Conservation (phyloP, 2,113 vertebrate species). For the Poeciliopsis turrubarensis region DNA sequence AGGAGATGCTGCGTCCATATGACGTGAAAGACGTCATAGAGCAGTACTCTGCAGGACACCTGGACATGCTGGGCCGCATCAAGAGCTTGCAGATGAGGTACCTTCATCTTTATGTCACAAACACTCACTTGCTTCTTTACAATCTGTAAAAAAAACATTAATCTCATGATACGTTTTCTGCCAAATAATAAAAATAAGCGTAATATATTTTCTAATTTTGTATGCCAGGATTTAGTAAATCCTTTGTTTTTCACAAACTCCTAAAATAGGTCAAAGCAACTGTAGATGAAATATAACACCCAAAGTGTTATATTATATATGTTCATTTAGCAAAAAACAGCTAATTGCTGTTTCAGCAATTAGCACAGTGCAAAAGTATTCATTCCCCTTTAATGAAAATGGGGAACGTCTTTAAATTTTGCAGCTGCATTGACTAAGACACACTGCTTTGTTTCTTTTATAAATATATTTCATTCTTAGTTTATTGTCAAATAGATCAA, state of each 20-base stretch:
- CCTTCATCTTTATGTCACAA: not conserved
- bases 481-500: no score
- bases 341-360: no score
- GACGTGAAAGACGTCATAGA: constrained; percentile 99
- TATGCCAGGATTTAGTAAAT: not conserved
- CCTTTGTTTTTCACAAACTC: not conserved
- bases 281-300: not conserved
- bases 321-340: not conserved
- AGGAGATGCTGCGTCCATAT: constrained; percentile 95
- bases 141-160: not conserved
- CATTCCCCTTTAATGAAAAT: not conserved
- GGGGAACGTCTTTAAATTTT: no score
- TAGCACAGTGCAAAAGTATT: not conserved
- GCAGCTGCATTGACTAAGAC: no score
- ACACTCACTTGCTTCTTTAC: not conserved
- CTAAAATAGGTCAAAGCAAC: not conserved
- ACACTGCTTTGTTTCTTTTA: no score
- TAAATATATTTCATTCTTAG: no score
- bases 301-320: not conserved
- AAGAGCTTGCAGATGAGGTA: constrained; percentile 94
- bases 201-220: not conserved
- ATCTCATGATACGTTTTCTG: not conserved
- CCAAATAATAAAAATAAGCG: not conserved
- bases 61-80: constrained; percentile 98
- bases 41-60: constrained; percentile 96